Base-by-base conservation (phyloP, 1,140 invertebrate species). In the Cyphomyrmex costatus region DNA sequence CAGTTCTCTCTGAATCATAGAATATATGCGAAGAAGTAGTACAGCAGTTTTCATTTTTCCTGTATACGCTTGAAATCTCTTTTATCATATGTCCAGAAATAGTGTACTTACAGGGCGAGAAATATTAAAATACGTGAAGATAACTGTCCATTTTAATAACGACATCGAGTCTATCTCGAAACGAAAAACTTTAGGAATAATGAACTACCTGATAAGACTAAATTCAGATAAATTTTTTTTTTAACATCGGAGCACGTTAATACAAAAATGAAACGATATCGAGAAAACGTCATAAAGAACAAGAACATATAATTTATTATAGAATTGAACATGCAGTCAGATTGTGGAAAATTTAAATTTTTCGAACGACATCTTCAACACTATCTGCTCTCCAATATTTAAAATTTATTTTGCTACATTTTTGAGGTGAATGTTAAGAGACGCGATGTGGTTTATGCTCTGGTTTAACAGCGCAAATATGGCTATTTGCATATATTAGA, bases 81-180 rank as follows among this genome's bases (percentile, higher is more conserved):
- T 58, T 24, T 24, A 74, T 74, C 27, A 3, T 10, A 3, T 10
- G 12, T 33, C 3, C 12, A 24, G n/a, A 56, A 16, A 58, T 30
- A 24, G 19, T 27, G 4, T 16, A 7, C 68, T 60, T 19, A 6
- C 21, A 24, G 21, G 7, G 51, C 30, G 14, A n/a, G n/a, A 76
- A 76, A 58, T 76, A 36, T 58, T 74, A 58, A 74, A 76, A 36
- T 76, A 16, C 1, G 3, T 10, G 5, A 24, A 76, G 58, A 24
- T 33, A n/a, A 56, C 27, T 36, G 1, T 76, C 4, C 14, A 36
- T 19, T 21, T n/a, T 19, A 8, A 3, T 36, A 10, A 19, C 10
- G 27, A 21, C n/a, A 3, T 0, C n/a, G 16, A 3, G 1, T 14
- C 16, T 74, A 74, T 42, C 19, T 74, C 14, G 14, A 33, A 60